Conservation (phyloP, 2,888 invertebrate species). For the Leucophenga maculata region DNA sequence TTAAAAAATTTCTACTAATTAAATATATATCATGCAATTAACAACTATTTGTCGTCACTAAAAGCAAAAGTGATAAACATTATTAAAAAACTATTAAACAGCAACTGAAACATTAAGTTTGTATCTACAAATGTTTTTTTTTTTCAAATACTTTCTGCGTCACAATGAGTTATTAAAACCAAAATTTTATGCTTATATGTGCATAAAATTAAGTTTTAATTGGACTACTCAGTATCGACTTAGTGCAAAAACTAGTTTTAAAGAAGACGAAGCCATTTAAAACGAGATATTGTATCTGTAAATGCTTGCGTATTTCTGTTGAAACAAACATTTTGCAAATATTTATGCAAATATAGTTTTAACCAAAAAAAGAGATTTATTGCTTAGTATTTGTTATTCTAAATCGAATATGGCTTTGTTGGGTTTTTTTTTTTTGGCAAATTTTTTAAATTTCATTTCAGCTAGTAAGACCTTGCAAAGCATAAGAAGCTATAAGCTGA, state of each 20-base stretch:
- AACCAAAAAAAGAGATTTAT: not conserved
- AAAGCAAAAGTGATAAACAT: no score
- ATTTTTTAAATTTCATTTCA: not conserved
- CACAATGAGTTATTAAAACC: not conserved
- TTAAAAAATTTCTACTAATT: no score
- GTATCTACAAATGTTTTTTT: no score
- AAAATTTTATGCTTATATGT: not conserved
- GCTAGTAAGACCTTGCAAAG: no score
- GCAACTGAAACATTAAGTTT: no score
- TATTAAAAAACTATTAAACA: no score
- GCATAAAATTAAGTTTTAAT: constrained; percentile 2
- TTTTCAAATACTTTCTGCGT: no score
- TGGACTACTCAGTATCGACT: not conserved
- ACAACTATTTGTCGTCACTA: no score
- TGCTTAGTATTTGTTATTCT: not conserved
- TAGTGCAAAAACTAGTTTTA: no score
- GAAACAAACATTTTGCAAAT: not conserved
- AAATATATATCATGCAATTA: no score
- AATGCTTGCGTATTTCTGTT: not conserved
- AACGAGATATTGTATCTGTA: not conserved
- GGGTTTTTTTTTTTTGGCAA: constrained; percentile 12
- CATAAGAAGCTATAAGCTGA: no score
- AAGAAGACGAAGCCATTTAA: not conserved
- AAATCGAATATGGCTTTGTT: not conserved
- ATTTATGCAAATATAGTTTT: constrained; percentile 12